Conservation (phyloP, 2,113 vertebrate genomes). For the Hyaena hyaena region DNA sequence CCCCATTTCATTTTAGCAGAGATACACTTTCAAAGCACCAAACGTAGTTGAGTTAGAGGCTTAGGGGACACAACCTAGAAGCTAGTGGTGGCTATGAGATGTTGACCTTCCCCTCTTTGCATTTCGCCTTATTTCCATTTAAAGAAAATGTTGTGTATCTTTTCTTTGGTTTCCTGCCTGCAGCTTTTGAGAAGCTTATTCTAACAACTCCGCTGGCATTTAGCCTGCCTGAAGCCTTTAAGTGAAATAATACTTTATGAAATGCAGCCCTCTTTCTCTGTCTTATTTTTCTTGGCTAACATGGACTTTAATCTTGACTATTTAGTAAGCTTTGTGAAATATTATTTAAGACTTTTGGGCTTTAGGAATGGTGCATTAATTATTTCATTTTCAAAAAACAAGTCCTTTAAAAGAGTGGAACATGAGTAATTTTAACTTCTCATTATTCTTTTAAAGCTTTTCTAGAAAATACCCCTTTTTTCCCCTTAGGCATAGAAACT, state of each 20-base stretch:
- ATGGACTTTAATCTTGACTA: neutral
- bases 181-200: constrained; percentile 39
- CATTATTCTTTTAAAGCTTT: constrained; percentile 47
- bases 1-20: neutral
- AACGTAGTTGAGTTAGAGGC: neutral
- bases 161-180: neutral
- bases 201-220: constrained; percentile 17
- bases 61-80: neutral
- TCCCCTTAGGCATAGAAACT: constrained; percentile 4
- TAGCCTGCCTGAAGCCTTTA: neutral
- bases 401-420: constrained; percentile 26
- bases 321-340: constrained; percentile 26
- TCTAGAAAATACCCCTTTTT: neutral
- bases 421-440: neutral
- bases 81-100: neutral
- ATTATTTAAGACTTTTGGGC: neutral
- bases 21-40: neutral
- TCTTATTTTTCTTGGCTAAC: neutral
- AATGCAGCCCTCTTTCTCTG: neutral
- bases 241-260: constrained; percentile 36
- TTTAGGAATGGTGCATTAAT: constrained; percentile 6
- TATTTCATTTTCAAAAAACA: constrained; percentile 58
- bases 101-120: neutral
- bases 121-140: neutral
- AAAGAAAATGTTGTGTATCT: neutral